Base-by-base conservation (phyloP, 2,113 vertebrate genomes). In the Hippocampus mohnikei region DNA sequence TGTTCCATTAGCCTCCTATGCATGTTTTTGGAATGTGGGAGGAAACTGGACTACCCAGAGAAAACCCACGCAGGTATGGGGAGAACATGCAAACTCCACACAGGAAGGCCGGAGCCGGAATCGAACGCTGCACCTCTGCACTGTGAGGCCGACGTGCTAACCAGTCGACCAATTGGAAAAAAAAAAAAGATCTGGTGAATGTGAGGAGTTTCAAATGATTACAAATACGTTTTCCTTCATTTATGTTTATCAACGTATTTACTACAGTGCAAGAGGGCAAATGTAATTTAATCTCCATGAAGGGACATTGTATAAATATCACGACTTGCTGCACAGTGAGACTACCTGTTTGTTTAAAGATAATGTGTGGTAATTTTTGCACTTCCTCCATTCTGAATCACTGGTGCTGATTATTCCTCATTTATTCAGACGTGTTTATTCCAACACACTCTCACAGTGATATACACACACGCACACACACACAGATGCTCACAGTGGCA, bases 401-500 rank as follows among this genome's bases (percentile, higher is more conserved):
- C 33, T 41, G 60, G 5, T 37, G 20, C 60, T 40, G 33, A 41
- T 62, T 62, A 62, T 21, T 41, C 60, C 20, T 62, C 37, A 40
- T n/a, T 62, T 40, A 62, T 37, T 40, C 33, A 6, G 10, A 27
- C 33, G 10, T 62, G 10, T 7, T 60, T 18, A 60, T 37, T 20
- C 59, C n/a, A 44, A 44, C 42, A 44, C 42, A 44, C 10, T 20
- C 18, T 40, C 4, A 29, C 10, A 11, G 60, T 62, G 27, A 64
- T 11, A 61, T 2, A 7, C 5, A 60, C 27, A 61, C 67, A 71
- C 64, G 42, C 61, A 62, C 33, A 16, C n/a, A 44, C 62, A 40
- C 55, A 67, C 8, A 50, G 72, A 72, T 42, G 65, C 60, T 58
- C 62, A 56, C 71, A n/a, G 21, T 66, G 46, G 56, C 56, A 60